Evolutionary conservation across 2,113 vertebrate genomes (phyloP).

Genomic region (Cyanistes caeruleus): DNA sequence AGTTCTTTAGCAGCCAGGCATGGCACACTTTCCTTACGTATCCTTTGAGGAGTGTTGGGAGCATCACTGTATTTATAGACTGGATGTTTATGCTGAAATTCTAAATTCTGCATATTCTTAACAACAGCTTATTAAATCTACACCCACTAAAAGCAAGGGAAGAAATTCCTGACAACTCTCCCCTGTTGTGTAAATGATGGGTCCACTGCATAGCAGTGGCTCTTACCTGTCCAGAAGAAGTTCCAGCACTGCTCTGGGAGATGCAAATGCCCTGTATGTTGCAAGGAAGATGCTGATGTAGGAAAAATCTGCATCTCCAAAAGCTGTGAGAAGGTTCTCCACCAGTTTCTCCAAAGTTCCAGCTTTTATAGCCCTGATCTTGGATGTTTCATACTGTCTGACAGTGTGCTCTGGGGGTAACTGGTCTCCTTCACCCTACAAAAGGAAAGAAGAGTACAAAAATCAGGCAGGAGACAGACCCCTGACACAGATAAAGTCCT

Average conservation of each 20-base stretch:
- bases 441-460: constrained; percentile 30
- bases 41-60: background rate
- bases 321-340: constrained; percentile 91
- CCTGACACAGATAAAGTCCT: background rate
- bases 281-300: constrained; percentile 96
- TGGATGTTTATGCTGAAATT: background rate
- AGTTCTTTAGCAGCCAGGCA: background rate
- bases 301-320: constrained; percentile 93
- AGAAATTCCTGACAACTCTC: background rate
- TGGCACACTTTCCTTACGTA: background rate
- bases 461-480: background rate
- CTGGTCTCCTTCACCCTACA: constrained; percentile 85
- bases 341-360: constrained; percentile 94
- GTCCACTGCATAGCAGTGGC: background rate
- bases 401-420: constrained; percentile 90
- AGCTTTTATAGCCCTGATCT: constrained; percentile 92
- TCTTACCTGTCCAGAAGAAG: constrained; percentile 88
- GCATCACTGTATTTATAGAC: background rate
- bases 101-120: background rate
- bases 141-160: background rate
- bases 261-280: constrained; percentile 89
- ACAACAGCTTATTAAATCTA: background rate
- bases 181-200: background rate
- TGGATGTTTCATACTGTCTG: constrained; percentile 92
- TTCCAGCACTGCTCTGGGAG: constrained; percentile 85